Conservation (phyloP, 2,113 vertebrate genomes). For the Oceanodroma tethys region DNA sequence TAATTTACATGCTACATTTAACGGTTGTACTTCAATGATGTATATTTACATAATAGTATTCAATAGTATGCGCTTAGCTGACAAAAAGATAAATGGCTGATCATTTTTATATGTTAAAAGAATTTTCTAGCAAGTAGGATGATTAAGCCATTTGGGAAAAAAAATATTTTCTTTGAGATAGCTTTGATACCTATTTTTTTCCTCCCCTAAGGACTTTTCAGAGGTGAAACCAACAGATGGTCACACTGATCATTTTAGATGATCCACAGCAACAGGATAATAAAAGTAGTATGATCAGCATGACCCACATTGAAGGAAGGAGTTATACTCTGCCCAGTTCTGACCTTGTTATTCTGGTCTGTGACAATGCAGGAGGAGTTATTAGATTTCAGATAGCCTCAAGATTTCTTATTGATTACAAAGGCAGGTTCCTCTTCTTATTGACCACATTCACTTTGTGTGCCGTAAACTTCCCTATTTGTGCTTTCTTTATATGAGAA, state of each 20-base stretch:
- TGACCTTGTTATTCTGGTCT: constrained; percentile 85
- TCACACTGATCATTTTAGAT: constrained; percentile 81
- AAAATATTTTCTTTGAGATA: neutral
- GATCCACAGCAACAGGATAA: constrained; percentile 84
- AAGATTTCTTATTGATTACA: constrained; percentile 81
- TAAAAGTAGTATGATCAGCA: constrained; percentile 79
- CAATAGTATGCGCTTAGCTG: neutral
- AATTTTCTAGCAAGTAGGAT: neutral
- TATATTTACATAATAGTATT: constrained; percentile 14
- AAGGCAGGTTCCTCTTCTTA: constrained; percentile 75
- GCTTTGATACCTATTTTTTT: neutral
- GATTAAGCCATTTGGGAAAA: constrained; percentile 17
- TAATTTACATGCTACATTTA: neutral
- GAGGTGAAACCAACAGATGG: constrained; percentile 83
- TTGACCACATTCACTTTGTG: constrained; percentile 31
- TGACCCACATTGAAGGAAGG: constrained; percentile 83
- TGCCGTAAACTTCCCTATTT: neutral
- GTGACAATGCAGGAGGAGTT: constrained; percentile 85
- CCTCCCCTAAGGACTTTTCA: neutral
- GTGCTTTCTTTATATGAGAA: constrained; percentile 9
- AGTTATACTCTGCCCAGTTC: constrained; percentile 84
- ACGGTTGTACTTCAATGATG: neutral
- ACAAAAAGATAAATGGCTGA: constrained; percentile 39
- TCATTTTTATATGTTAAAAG: neutral
- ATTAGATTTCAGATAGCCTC: constrained; percentile 86